Conservation (phyloP, 1,140 invertebrate species). For the Trichomalopsis sarcophagae region DNA sequence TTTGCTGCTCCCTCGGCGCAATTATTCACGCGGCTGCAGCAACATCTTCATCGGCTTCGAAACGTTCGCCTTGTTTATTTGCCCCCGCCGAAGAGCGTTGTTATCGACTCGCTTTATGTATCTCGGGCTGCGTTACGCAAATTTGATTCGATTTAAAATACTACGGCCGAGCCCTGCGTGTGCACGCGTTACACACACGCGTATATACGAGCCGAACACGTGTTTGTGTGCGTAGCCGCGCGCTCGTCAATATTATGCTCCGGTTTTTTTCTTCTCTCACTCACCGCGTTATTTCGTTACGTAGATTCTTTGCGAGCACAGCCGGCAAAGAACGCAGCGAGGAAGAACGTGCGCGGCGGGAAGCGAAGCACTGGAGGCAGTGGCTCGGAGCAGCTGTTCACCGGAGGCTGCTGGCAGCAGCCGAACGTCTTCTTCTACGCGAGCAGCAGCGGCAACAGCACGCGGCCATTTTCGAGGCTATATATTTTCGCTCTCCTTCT, state of each 20-base stretch:
- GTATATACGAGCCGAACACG: neutral
- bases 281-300: neutral
- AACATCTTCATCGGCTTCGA: neutral
- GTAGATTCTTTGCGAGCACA: neutral
- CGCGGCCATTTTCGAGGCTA: conserved; percentile 53
- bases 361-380: neutral
- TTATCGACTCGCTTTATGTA: neutral
- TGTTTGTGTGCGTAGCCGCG: neutral
- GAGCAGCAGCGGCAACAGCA: conserved; percentile 27
- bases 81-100: neutral
- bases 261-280: neutral
- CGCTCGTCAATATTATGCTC: conserved; percentile 54
- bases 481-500: conserved; percentile 30
- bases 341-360: neutral
- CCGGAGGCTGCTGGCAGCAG: conserved; percentile 14
- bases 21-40: neutral
- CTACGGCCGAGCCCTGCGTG: neutral
- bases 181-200: neutral
- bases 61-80: neutral
- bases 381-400: neutral
- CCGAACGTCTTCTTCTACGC: conserved; percentile 53
- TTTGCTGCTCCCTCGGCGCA: neutral
- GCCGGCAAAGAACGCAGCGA: no score
- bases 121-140: neutral
- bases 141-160: neutral